Evolutionary conservation across 2,113 vertebrate genomes (phyloP).

Genomic region (Pituophis catenifer): DNA sequence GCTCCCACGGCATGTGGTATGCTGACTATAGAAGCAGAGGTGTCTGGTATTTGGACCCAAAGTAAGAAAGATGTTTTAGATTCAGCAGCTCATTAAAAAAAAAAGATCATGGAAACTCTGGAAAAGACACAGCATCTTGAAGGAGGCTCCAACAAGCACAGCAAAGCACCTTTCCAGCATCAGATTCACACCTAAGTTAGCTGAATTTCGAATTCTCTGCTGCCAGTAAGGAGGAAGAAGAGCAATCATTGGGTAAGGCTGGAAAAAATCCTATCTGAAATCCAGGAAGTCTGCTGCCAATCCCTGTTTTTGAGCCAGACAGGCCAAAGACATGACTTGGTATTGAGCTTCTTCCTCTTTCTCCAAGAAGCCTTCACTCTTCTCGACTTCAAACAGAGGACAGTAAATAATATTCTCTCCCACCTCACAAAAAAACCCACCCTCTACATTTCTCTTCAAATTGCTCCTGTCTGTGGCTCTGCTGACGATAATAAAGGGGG

Average conservation of each 20-base stretch:
- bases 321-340: background rate
- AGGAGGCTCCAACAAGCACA: background rate
- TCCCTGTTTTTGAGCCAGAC: background rate
- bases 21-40: background rate
- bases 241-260: background rate
- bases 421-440: background rate
- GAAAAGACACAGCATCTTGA: background rate
- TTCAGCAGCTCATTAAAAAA: background rate
- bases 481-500: conserved; percentile 17
- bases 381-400: background rate
- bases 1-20: background rate
- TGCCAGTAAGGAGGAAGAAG: background rate
- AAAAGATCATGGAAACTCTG: background rate
- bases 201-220: background rate
- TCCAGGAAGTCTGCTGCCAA: background rate
- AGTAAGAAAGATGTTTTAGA: background rate
- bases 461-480: conserved; percentile 36
- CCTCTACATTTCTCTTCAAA: background rate
- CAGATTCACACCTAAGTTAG: background rate
- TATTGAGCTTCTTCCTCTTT: background rate
- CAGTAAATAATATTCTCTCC: background rate
- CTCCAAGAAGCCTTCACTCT: background rate
- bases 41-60: background rate
- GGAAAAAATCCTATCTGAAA: background rate
- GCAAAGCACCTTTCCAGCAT: background rate